Evolutionary conservation across 2,113 vertebrate genomes (phyloP), one percentile per base, ranked within the genome.

Genomic region (Mohoua ochrocephala): DNA sequence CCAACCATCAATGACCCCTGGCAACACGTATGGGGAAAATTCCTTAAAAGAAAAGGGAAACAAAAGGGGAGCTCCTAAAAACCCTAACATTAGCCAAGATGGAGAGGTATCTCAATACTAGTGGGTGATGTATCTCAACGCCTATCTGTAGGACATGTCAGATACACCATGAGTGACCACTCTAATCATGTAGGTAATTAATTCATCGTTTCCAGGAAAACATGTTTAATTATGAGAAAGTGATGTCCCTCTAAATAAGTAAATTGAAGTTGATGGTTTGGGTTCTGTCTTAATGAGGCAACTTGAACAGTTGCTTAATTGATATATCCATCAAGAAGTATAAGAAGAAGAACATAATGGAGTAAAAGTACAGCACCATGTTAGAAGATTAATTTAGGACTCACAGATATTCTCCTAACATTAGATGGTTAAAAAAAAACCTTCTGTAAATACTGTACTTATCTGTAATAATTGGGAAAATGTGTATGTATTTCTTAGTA

Each of bases 81-180:
- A n/a, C n/a, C n/a, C n/a, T n/a, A n/a, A n/a, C n/a, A n/a, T n/a
- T n/a, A n/a, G n/a, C n/a, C 93, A 95, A 69, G 98, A 98, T 6
- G 94, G 98, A 98, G 93, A 98, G 98, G 94, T 71, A 45, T 16
- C 7, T 53, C 68, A 20, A 30, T 45, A 27, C 2, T 20, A 47
- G 39, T 15, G 44, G 21, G 15, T 30, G 35, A 47, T 21, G 14
- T 63, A 26, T 84, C 52, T 69, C 50, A 52, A 4, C 44, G 44
- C 11, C 19, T 31, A 9, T 15, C 5, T 69, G 14, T 22, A 64
- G 54, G 21, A 50, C 27, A 42, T 54, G 30, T 76, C 57, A 67
- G 31, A 47, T 68, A 45, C 60, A 30, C 65, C 57, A 42, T 2
- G 8, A 83, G 20, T 77, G 64, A 54, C 50, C 22, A 18, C 47